A percentile compares a stretch with the other conserved stretches of the same genome.
Evolutionary conservation across 2,888 invertebrate genomes (phyloP).

Genomic region (Notodonta dromedarius): DNA sequence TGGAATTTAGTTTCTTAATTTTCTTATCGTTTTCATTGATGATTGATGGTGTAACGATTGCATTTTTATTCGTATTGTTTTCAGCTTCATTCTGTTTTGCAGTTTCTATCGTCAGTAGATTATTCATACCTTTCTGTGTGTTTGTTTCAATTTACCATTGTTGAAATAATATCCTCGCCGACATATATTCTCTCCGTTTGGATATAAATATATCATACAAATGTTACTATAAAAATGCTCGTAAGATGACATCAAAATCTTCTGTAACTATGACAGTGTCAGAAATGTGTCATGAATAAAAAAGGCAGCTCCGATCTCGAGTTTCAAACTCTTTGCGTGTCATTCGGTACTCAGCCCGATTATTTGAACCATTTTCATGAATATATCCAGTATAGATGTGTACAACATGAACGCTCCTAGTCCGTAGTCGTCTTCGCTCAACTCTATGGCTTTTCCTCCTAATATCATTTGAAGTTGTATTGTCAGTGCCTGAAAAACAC

Average conservation of each 20-base stretch:
- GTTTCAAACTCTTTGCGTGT: neutral
- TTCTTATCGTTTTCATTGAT: neutral
- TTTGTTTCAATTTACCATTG: neutral
- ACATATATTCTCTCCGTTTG: neutral
- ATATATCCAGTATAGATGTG: slow-evolving; percentile 54
- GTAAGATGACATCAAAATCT: neutral
- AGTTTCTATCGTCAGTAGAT: neutral
- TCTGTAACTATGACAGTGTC: neutral
- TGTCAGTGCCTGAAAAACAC: slow-evolving; percentile 46
- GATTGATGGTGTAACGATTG: too few species aligned
- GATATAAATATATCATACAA: neutral
- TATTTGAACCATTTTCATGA: slow-evolving; percentile 51
- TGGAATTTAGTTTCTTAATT: neutral
- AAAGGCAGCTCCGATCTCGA: neutral
- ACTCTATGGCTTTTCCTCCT: slow-evolving; percentile 51
- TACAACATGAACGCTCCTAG: slow-evolving; percentile 56
- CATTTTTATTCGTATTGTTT: neutral
- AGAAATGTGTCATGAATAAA: neutral
- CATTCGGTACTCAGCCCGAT: slow-evolving; percentile 26
- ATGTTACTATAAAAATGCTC: neutral
- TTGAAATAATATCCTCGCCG: neutral
- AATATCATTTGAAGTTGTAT: slow-evolving; percentile 64
- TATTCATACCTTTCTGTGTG: neutral
- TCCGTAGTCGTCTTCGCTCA: slow-evolving; percentile 53
- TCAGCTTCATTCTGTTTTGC: neutral